Percentiles rank a stretch among this genome's conserved stretches.
These are phyloP conservation scores for Grammomys surdaster DNA, from an alignment of 2,113 vertebrate species.

Conservation along the genomic window DNA sequence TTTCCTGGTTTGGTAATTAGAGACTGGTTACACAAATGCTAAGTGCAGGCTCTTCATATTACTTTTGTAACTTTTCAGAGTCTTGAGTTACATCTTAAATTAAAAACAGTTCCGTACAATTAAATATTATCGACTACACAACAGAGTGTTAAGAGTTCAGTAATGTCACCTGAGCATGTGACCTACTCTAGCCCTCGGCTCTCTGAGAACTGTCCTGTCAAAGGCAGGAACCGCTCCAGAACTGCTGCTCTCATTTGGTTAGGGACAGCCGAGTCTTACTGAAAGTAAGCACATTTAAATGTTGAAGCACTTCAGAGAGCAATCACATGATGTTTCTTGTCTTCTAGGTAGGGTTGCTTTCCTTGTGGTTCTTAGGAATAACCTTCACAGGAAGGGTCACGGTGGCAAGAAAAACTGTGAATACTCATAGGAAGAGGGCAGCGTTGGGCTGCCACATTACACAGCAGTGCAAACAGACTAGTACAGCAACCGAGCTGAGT, in stretches of 20 bases:
- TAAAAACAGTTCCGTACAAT: background rate
- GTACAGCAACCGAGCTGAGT: background rate
- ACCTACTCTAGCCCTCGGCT: background rate
- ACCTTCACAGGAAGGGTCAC: background rate
- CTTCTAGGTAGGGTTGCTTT: background rate
- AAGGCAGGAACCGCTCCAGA: background rate
- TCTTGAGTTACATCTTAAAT: slow-evolving; percentile 43
- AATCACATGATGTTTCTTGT: background rate
- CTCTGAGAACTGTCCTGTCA: background rate
- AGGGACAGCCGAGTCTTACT: background rate
- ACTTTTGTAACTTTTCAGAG: slow-evolving; percentile 41
- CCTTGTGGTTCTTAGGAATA: background rate
- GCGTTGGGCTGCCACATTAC: background rate
- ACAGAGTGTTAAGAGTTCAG: slow-evolving; percentile 28
- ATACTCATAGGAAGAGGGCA: background rate
- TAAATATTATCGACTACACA: background rate
- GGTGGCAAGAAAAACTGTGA: background rate
- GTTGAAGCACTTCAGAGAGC: background rate
- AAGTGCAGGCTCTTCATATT: background rate
- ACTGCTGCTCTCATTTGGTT: background rate
- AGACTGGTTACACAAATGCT: background rate
- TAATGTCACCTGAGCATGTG: background rate
- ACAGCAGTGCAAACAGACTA: background rate
- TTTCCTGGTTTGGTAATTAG: background rate
- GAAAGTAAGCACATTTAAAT: background rate